These are phyloP conservation scores for Anseranas semipalmata DNA, from an alignment of 2,113 vertebrate genomes.

Conservation along the genomic window DNA sequence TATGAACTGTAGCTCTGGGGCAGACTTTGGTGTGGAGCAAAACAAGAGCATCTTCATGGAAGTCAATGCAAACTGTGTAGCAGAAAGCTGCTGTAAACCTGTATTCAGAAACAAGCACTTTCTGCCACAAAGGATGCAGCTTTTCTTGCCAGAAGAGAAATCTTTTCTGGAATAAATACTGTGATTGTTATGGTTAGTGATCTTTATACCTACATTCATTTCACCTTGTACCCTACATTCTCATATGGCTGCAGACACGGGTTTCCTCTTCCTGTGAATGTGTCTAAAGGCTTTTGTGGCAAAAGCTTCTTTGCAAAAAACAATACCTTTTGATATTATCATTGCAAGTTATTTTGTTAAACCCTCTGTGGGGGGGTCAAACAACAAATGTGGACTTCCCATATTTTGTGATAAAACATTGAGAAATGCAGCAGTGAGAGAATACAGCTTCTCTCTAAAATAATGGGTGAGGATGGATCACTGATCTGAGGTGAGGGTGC, in stretches of 20 bases:
- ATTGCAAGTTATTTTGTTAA: neutral
- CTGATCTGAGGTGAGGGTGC: neutral
- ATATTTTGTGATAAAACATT: neutral
- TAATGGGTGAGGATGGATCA: neutral
- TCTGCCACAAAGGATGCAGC: neutral
- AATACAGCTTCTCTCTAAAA: neutral
- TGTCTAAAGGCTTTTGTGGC: neutral
- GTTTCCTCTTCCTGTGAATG: neutral
- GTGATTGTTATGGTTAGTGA: neutral
- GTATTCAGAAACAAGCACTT: neutral
- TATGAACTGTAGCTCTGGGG: neutral
- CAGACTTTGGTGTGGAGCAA: neutral
- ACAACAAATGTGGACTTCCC: neutral
- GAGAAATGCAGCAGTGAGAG: neutral
- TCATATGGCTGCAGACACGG: neutral
- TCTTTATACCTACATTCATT: neutral
- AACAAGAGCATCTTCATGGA: neutral
- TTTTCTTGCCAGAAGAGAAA: neutral
- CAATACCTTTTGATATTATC: neutral
- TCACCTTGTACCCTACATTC: neutral
- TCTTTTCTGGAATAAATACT: neutral
- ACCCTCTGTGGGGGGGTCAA: neutral
- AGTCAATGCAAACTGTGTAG: neutral
- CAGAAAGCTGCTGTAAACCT: neutral
- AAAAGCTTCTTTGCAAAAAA: neutral